Conservation (phyloP, 1,140 invertebrate genomes). For the Schlechtendalia chinensis region DNA sequence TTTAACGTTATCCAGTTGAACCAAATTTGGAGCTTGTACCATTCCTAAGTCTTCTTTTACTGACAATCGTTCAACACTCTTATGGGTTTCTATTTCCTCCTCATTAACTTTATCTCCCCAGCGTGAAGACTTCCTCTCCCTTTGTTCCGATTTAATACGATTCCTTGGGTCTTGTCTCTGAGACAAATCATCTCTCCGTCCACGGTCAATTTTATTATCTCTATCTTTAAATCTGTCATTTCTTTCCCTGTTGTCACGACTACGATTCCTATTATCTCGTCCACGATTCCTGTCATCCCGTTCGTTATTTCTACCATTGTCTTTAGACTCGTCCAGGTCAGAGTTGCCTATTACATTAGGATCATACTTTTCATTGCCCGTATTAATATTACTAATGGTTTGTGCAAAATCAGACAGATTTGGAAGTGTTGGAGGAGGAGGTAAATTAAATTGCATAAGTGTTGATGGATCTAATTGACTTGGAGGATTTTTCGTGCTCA, state of each 20-base stretch:
- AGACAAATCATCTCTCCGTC: constrained; percentile 46
- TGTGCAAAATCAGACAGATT: constrained; percentile 25
- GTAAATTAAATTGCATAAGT: constrained; percentile 50
- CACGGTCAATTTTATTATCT: constrained; percentile 55
- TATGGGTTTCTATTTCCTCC: constrained; percentile 57
- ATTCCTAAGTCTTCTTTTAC: constrained; percentile 47
- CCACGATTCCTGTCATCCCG: constrained; percentile 51
- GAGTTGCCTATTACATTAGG: neutral
- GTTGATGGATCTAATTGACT: constrained; percentile 49
- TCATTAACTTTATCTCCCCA: constrained; percentile 52
- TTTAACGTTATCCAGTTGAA: constrained; percentile 18
- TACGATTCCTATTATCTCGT: constrained; percentile 52
- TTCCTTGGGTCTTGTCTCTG: constrained; percentile 51
- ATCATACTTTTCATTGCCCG: constrained; percentile 30
- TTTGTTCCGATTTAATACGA: constrained; percentile 49
- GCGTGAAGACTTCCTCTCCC: constrained; percentile 53
- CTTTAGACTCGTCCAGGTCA: constrained; percentile 49
- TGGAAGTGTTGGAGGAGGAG: constrained; percentile 48
- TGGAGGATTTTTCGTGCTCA: constrained; percentile 29
- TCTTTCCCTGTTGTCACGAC: constrained; percentile 53
- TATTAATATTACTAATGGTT: constrained; percentile 26
- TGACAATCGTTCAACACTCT: constrained; percentile 54
- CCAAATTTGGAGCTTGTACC: constrained; percentile 3
- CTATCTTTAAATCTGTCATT: constrained; percentile 55
- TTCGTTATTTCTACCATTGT: constrained; percentile 51